Evolutionary conservation across 2,888 invertebrate species (phyloP), one percentile per base, ranked within the genome.

Genomic region (Fabriciana adippe): DNA sequence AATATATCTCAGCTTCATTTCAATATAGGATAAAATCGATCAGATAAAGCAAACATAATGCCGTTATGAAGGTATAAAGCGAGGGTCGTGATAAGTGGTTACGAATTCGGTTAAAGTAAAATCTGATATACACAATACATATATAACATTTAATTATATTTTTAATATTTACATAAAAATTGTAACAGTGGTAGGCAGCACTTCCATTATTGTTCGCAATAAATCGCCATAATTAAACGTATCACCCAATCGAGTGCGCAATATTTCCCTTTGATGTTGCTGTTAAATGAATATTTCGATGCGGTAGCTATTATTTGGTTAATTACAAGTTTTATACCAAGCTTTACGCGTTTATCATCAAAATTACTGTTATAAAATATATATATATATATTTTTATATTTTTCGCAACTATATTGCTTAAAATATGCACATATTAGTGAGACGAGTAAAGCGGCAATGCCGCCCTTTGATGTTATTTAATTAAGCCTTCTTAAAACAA

Each of bases 281-380:
- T 76, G 81, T 83, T 83, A 83, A 86, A 88, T 85, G 83, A 85
- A 87, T 85, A 81, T 82, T 79, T 80, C 79, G 74, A 78, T 80
- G 75, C 73, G 75, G 74, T 77, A 74, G 81, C 79, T 79, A 83
- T 86, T 86, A 88, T 89, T 88, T 83, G 83, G 83, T 85, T 89
- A 88, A 89, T 88, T 88, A 87, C 84, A 85, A 81, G 79, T 84
- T 84, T 87, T 85, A 83, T 81, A 80, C 83, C 84, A 80, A 79
- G 82, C 83, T 72, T 8, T 41, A 47, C n/a, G 41, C 50, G 31
- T 31, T 57, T 47, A 21, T 31, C 41, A 48, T 62, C 4, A 35
- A 15, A 50, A 57, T 51, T 5, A 26, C 26, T 5, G 26, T 26
- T 11, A 41, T 41, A 11, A 35, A 11, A 11, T 35, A 26, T 4